These are phyloP conservation scores for Chrysomallon squamiferum DNA, from an alignment of 1,140 invertebrate species.

Conservation along the genomic window DNA sequence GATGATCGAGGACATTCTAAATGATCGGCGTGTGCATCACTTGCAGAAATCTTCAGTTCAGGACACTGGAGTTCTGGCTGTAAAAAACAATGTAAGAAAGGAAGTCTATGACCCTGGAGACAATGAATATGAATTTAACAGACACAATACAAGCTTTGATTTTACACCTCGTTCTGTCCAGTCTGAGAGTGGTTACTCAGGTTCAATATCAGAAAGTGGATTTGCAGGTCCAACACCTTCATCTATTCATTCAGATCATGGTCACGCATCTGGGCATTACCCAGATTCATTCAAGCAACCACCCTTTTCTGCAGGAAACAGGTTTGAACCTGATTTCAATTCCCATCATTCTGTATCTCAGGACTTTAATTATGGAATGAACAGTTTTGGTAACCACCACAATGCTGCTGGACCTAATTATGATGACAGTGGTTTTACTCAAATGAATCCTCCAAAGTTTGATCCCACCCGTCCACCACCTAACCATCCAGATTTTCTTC, in stretches of 20 bases:
- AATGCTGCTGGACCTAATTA: neutral
- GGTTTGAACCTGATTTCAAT: neutral
- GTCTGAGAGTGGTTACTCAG: constrained; percentile 14
- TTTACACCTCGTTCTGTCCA: neutral
- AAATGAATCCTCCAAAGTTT: constrained; percentile 4
- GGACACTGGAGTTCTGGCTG: constrained; percentile 31
- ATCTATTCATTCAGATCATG: constrained; percentile 23
- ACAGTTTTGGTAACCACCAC: neutral
- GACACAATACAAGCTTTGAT: neutral
- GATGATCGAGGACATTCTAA: constrained; percentile 72
- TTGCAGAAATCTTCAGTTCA: constrained; percentile 16
- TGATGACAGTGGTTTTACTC: neutral
- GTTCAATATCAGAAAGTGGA: constrained; percentile 19
- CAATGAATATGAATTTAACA: constrained; percentile 16
- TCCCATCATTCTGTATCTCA: neutral
- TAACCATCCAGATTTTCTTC: constrained; percentile 10
- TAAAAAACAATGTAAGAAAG: constrained; percentile 4
- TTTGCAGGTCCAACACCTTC: constrained; percentile 10
- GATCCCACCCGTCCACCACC: constrained; percentile 9
- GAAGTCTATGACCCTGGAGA: constrained; percentile 39
- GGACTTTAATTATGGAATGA: constrained; percentile 5
- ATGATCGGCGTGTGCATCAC: constrained; percentile 63
- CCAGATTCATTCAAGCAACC: neutral
- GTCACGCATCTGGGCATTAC: constrained; percentile 12
- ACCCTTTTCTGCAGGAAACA: neutral